Evolutionary conservation across 1,140 invertebrate species (phyloP), one percentile per base, ranked within the genome.

Genomic region (Drosophila mauritiana): DNA sequence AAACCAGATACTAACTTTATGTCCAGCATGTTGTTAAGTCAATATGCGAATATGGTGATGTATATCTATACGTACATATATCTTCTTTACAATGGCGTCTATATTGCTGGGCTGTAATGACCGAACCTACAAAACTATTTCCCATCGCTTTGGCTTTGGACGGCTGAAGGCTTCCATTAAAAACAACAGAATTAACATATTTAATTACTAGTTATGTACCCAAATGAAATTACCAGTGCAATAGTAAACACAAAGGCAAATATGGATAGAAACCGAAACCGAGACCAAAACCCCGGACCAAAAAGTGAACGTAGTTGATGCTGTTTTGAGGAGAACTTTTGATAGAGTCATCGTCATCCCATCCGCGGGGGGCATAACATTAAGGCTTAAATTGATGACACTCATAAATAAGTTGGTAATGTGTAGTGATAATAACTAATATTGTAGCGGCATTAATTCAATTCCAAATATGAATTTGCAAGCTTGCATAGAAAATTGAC

Each of bases 91-190:
- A 54, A 51, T 75, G 27, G 39, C 15, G n/a, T 3, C 43, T 51
- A 37, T 27, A 56, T 25, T 63, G 25, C 20, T 17, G n/a, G 17
- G 17, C 64, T 69, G 49, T 65, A 73, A 58, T 72, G 58, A 34
- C n/a, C 42, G 8, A 59, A 42, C 37, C 42, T 52, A 40, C 40
- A 49, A 69, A 62, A 53, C 15, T 55, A 27, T 67, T 84, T 84
- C 81, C 81, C 81, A 84, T 77, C 77, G 58, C 51, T 43, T 61
- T 36, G 77, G 77, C 81, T 68, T 85, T 81, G 82, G 39, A 51
- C 46, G 25, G 15, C 64, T 65, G 81, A 84, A 84, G 80, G 81
- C 81, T 85, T 85, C 52, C 57, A 69, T 77, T 72, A 74, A 81
- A 86, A 51, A 45, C 51, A 49, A 53, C 53, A 55, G 54, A 75